Percentiles rank a stretch among this genome's conserved stretches.
These are phyloP conservation scores for Aphis gossypii DNA, from an alignment of 1,140 invertebrate species.

Conservation along the genomic window DNA sequence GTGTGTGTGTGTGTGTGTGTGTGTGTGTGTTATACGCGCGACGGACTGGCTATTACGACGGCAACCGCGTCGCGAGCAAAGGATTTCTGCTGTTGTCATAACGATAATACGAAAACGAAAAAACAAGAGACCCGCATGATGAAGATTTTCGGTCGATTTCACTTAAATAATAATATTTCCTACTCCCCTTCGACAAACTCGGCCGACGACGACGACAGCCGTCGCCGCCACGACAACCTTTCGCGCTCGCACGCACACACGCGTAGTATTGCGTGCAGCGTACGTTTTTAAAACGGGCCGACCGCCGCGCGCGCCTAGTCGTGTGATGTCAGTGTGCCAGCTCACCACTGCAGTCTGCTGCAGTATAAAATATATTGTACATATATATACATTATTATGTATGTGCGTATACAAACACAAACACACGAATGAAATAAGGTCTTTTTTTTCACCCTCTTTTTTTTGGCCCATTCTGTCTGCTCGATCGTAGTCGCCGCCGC, in stretches of 20 bases:
- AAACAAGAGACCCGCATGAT: constrained; percentile 56
- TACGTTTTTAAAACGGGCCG: constrained; percentile 43
- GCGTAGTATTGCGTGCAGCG: background rate
- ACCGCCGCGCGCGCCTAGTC: background rate
- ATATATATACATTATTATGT: background rate
- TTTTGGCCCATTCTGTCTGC: background rate
- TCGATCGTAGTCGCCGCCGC: background rate
- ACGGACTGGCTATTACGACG: background rate
- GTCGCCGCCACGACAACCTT: background rate
- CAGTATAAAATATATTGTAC: background rate
- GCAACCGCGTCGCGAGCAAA: constrained; percentile 20
- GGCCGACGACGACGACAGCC: background rate
- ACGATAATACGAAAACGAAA: constrained; percentile 51
- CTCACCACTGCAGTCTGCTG: background rate
- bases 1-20: too few relatives aligned
- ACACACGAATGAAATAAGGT: constrained; percentile 48
- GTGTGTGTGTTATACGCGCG: background rate
- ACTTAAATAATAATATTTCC: constrained; percentile 57
- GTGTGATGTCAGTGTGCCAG: constrained; percentile 23
- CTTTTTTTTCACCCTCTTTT: background rate
- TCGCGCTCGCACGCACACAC: constrained; percentile 43
- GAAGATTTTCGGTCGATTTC: constrained; percentile 58
- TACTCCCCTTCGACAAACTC: background rate
- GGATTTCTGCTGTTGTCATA: constrained; percentile 56
- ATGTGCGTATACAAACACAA: background rate